A percentile compares a stretch with the other conserved stretches of the same genome.
These are phyloP conservation scores for Dreissena rostriformis DNA, from an alignment of 1,140 invertebrate genomes.

Conservation along the genomic window DNA sequence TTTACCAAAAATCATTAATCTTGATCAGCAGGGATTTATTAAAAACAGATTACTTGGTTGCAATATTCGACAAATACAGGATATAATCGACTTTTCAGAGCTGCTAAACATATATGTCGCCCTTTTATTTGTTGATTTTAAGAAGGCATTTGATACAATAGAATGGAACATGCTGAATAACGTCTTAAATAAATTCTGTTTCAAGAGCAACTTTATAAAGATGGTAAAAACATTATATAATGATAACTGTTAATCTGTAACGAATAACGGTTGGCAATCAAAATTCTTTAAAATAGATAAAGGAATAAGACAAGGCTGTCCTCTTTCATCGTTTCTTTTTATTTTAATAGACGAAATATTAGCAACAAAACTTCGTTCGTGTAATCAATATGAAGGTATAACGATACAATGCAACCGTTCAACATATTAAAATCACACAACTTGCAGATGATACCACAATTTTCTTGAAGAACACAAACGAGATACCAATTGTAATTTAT, in stretches of 20 bases:
- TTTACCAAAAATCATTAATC: conserved; percentile 14
- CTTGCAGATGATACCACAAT: no score
- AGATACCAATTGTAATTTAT: no score
- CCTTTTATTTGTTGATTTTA: conserved; percentile 25
- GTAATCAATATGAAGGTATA: no score
- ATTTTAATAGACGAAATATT: conserved; percentile 32
- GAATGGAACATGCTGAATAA: conserved; percentile 25
- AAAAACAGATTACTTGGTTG: conserved; percentile 20
- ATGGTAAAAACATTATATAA: conserved; percentile 1
- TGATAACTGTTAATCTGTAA: conserved; percentile 17
- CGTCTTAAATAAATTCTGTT: conserved; percentile 19
- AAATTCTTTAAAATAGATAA: conserved; percentile 6
- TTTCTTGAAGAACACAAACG: no score
- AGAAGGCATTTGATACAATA: conserved; percentile 18
- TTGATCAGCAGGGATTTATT: conserved; percentile 46
- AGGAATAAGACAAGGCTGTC: conserved; percentile 19
- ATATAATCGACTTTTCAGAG: conserved; percentile 10
- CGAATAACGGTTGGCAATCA: conserved; percentile 12
- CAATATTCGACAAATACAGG: conserved; percentile 34
- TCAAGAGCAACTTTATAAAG: background rate
- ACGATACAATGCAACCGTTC: no score
- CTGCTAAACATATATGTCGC: background rate
- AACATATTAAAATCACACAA: no score
- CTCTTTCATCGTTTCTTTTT: conserved; percentile 7
- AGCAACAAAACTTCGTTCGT: background rate